phyloP scores from a whole-genome alignment of 1,140 invertebrate species.

The Nephila pilipes region DNA sequence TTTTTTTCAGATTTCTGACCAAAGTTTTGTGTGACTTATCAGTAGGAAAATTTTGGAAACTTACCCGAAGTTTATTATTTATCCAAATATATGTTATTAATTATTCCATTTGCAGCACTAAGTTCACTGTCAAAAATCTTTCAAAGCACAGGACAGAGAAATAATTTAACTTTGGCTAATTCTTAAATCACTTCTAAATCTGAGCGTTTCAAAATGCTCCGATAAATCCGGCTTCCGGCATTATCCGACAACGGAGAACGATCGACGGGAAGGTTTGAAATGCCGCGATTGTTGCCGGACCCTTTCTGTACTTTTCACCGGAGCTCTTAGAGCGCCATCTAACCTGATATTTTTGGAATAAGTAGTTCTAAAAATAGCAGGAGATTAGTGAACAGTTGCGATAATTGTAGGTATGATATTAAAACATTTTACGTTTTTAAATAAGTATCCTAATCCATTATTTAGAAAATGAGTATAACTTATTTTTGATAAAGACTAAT shows the following conservation, averaged over 20 bases:
- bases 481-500: too few species aligned
- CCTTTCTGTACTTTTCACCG: neutral
- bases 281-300: constrained; percentile 5
- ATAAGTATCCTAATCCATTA: too few species aligned
- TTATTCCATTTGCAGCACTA: neutral
- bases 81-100: neutral
- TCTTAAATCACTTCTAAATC: neutral
- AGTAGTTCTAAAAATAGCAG: too few species aligned
- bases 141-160: too few species aligned
- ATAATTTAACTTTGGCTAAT: neutral
- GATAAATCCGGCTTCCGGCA: neutral
- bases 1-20: too few species aligned
- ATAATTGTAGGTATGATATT: too few species aligned
- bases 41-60: too few species aligned
- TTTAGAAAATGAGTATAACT: too few species aligned
- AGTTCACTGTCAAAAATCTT: neutral
- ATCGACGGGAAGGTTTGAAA: neutral
- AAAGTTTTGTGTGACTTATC: too few species aligned
- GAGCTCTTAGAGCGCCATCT: neutral
- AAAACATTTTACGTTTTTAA: too few species aligned
- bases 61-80: too few species aligned
- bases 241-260: neutral
- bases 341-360: neutral
- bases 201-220: neutral
- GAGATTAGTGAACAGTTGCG: too few species aligned